These are phyloP conservation scores for Gephyroberyx darwinii DNA, from an alignment of 2,797 vertebrate genomes.

Conservation along the genomic window DNA sequence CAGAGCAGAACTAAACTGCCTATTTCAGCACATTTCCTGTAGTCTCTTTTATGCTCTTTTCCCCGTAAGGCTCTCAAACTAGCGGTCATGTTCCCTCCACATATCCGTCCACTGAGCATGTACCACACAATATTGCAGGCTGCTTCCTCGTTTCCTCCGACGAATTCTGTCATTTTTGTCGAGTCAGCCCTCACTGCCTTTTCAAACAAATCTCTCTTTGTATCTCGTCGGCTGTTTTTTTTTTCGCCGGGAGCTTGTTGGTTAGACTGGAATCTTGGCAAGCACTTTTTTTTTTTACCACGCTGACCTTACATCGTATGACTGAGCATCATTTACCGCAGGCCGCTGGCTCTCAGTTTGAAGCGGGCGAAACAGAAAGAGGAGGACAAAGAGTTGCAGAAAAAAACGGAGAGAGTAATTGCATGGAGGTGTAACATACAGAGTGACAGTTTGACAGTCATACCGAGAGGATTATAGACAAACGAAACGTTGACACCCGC, in stretches of 20 bases:
- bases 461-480: conserved; percentile 27
- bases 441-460: conserved; percentile 34
- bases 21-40: too few relatives aligned
- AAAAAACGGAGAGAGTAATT: conserved; percentile 6
- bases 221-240: conserved; percentile 50
- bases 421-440: background rate
- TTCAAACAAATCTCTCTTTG: conserved; percentile 67
- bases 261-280: conserved; percentile 57
- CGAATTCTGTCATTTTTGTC: conserved; percentile 52
- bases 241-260: conserved; percentile 31
- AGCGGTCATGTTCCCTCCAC: background rate
- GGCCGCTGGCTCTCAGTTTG: conserved; percentile 12
- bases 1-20: background rate
- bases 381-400: conserved; percentile 8
- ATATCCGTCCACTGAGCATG: background rate
- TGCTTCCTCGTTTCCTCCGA: conserved; percentile 54
- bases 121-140: conserved; percentile 10
- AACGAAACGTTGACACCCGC: background rate
- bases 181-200: conserved; percentile 63
- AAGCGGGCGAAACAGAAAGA: conserved; percentile 30
- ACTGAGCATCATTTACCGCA: conserved; percentile 23
- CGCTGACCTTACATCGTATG: conserved; percentile 33
- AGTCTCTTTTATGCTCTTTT: background rate
- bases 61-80: background rate
- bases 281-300: conserved; percentile 40